phyloP scores from a whole-genome alignment of 2,113 vertebrate genomes.

The Paradisaea rubra region DNA sequence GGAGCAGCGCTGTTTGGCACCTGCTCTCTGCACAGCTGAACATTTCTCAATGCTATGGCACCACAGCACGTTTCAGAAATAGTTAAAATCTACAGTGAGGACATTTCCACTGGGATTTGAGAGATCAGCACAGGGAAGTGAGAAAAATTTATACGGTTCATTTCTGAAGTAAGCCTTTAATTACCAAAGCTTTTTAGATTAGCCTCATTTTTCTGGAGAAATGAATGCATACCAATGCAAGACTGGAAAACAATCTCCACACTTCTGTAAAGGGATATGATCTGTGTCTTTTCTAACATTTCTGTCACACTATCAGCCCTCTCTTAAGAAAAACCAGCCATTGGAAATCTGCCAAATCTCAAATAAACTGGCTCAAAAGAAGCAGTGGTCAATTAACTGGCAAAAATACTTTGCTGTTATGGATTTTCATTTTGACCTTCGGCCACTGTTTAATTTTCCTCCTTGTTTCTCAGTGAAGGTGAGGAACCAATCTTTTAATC shows the following conservation, averaged over 20 bases:
- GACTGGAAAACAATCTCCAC: background rate
- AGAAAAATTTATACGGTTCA: background rate
- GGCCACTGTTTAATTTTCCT: background rate
- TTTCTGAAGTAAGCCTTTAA: background rate
- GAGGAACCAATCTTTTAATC: background rate
- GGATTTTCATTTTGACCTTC: background rate
- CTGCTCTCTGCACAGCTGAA: background rate
- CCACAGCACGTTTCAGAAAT: background rate
- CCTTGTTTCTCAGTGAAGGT: background rate
- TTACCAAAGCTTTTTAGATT: background rate
- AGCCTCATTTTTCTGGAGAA: background rate
- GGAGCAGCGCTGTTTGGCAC: background rate
- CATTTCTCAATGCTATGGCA: background rate
- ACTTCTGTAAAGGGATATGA: background rate
- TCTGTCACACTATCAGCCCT: background rate
- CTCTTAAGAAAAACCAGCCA: background rate
- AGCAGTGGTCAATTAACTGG: background rate
- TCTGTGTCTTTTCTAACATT: background rate
- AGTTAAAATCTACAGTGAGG: background rate
- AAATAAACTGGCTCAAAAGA: background rate
- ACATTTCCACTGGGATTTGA: background rate
- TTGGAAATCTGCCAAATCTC: background rate
- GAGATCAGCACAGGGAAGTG: background rate
- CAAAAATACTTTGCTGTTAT: background rate
- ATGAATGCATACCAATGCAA: background rate